These are phyloP conservation scores for Bradypodion ventrale DNA, from an alignment of 2,797 vertebrate genomes.

Conservation along the genomic window DNA sequence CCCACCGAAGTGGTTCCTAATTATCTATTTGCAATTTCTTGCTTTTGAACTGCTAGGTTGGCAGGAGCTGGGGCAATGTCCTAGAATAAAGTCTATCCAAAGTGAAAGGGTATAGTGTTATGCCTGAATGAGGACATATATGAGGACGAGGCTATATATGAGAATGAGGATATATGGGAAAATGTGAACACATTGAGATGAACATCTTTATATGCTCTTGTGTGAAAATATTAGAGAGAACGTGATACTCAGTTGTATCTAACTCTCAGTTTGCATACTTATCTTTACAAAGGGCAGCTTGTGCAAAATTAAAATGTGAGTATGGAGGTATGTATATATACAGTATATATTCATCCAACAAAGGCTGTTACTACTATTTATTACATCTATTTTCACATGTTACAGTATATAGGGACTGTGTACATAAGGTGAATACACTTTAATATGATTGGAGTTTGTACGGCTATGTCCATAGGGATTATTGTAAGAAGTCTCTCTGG, in stretches of 20 bases:
- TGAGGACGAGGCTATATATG: no score
- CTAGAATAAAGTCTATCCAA: no score
- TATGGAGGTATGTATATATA: fast-evolving
- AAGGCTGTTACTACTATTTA: background rate
- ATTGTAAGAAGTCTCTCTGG: background rate
- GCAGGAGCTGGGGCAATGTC: no score
- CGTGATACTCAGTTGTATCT: no score
- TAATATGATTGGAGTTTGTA: background rate
- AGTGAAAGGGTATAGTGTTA: background rate
- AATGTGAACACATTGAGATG: background rate
- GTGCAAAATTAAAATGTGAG: background rate
- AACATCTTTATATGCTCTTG: background rate
- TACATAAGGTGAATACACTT: background rate
- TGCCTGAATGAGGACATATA: background rate
- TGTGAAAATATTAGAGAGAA: background rate
- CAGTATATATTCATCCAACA: background rate
- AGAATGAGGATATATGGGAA: no score
- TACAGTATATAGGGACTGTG: background rate
- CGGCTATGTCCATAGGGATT: background rate
- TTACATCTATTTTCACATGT: background rate
- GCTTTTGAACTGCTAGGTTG: no score
- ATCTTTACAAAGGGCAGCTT: background rate
- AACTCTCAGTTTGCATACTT: no score
- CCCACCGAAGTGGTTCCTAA: no score
- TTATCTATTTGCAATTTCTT: no score